Conservation (phyloP, 2,888 invertebrate species). For the Tenthredo amoena region DNA sequence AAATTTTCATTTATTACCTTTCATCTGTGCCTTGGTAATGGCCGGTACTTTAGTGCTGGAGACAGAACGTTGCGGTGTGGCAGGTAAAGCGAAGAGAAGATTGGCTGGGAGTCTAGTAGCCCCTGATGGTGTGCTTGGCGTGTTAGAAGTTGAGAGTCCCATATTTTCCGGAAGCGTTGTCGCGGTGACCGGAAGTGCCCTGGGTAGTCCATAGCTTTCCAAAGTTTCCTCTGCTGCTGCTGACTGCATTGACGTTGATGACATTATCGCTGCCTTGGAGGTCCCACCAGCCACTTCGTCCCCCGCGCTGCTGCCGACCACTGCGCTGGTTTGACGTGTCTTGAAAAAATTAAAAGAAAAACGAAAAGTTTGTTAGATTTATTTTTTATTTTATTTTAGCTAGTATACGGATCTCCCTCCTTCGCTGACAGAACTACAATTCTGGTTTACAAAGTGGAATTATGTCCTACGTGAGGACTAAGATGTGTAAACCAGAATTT, state of each 20-base stretch:
- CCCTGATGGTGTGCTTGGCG: slow-evolving; percentile 56
- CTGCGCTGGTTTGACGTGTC: slow-evolving; percentile 75
- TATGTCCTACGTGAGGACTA: too few relatives aligned
- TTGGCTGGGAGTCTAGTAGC: slow-evolving; percentile 58
- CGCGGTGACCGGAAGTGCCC: slow-evolving; percentile 52
- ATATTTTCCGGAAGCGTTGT: slow-evolving; percentile 52
- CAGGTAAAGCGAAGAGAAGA: slow-evolving; percentile 69
- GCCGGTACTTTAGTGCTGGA: slow-evolving; percentile 74
- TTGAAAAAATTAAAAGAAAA: neutral
- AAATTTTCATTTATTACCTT: slow-evolving; percentile 80
- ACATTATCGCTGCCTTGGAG: slow-evolving; percentile 58
- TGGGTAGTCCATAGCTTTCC: slow-evolving; percentile 57
- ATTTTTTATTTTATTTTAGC: neutral
- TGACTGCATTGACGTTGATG: slow-evolving; percentile 60
- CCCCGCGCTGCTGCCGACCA: slow-evolving; percentile 67
- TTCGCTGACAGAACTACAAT: neutral
- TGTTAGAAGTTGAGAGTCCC: slow-evolving; percentile 49
- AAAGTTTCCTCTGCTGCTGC: slow-evolving; percentile 55
- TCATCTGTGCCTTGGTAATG: slow-evolving; percentile 88
- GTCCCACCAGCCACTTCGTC: slow-evolving; percentile 64
- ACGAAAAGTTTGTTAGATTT: neutral
- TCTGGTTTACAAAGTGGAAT: too few relatives aligned
- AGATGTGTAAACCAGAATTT: too few relatives aligned
- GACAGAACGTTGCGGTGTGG: slow-evolving; percentile 66
- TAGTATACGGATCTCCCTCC: neutral